Evolutionary conservation across 1,140 invertebrate species (phyloP).

Genomic region (Scaptomyza montana): DNA sequence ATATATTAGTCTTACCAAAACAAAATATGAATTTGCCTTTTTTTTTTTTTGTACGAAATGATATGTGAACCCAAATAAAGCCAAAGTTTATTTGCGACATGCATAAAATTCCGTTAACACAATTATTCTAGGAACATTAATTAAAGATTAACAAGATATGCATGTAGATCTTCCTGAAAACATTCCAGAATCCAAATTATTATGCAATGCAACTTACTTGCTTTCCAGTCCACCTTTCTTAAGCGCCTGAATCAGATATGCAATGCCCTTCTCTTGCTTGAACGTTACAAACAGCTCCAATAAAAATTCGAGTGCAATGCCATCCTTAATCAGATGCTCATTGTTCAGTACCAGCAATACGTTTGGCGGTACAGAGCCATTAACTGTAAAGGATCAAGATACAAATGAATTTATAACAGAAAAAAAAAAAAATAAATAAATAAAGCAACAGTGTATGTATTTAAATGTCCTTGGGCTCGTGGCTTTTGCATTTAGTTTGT

Average conservation of each 20-base stretch:
- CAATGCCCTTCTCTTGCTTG: conserved; percentile 95
- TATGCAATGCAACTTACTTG: conserved; percentile 84
- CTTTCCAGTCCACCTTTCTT: conserved; percentile 95
- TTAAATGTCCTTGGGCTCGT: conserved; percentile 73
- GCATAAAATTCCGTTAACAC: conserved; percentile 55
- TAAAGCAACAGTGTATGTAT: too few species aligned
- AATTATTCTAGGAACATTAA: conserved; percentile 76
- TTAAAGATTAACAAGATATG: conserved; percentile 73
- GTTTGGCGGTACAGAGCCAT: conserved; percentile 93
- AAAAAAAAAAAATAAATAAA: too few species aligned
- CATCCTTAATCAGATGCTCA: conserved; percentile 97
- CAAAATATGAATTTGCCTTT: too few species aligned
- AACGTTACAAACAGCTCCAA: conserved; percentile 95
- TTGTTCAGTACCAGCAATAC: conserved; percentile 93
- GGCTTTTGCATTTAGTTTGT: conserved; percentile 62
- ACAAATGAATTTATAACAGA: not conserved
- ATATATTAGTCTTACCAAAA: not conserved
- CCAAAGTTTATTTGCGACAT: conserved; percentile 68
- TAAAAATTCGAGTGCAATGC: conserved; percentile 95
- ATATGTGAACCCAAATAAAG: conserved; percentile 79
- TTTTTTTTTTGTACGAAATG: conserved; percentile 62
- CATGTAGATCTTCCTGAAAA: conserved; percentile 79
- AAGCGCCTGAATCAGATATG: conserved; percentile 92
- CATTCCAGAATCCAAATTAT: conserved; percentile 47
- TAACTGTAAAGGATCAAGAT: conserved; percentile 84